Evolutionary conservation across 1,140 invertebrate genomes (phyloP).

Genomic region (Drosophila pruinosa): DNA sequence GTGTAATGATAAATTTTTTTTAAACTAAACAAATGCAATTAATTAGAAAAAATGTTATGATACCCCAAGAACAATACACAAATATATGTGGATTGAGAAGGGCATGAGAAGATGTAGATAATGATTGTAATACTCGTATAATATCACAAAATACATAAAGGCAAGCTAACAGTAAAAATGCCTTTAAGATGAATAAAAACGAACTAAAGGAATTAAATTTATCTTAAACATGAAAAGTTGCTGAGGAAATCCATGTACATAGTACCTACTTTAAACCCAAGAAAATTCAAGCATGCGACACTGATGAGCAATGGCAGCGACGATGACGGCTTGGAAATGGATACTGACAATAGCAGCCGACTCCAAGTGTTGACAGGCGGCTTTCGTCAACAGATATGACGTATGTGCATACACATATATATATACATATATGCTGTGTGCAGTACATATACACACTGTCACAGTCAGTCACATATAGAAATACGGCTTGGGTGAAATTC

Average conservation of each 20-base stretch:
- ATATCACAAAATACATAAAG: too few relatives aligned
- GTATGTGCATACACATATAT: slow-evolving; percentile 1
- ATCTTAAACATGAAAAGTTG: slow-evolving; percentile 1
- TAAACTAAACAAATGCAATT: slow-evolving; percentile 3
- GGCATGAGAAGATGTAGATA: background rate
- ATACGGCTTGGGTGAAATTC: slow-evolving; percentile 8
- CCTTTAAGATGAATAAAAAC: too few relatives aligned
- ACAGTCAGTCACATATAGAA: background rate
- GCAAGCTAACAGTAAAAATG: too few relatives aligned
- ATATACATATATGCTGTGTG: background rate
- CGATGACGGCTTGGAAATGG: slow-evolving; percentile 53
- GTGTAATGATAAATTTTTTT: slow-evolving; percentile 23
- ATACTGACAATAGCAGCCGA: slow-evolving; percentile 61
- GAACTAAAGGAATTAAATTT: too few relatives aligned
- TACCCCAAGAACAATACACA: background rate
- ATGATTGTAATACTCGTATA: background rate
- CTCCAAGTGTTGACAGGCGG: slow-evolving; percentile 57
- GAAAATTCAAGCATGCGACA: slow-evolving; percentile 16
- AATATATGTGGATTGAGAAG: background rate
- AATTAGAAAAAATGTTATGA: background rate
- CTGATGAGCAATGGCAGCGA: slow-evolving; percentile 68
- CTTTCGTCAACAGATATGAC: slow-evolving; percentile 41
- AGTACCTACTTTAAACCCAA: background rate
- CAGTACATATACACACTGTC: background rate
- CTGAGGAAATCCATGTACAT: background rate